phyloP scores from a whole-genome alignment of 2,888 invertebrate genomes.

The Oxystoma pomonae region DNA sequence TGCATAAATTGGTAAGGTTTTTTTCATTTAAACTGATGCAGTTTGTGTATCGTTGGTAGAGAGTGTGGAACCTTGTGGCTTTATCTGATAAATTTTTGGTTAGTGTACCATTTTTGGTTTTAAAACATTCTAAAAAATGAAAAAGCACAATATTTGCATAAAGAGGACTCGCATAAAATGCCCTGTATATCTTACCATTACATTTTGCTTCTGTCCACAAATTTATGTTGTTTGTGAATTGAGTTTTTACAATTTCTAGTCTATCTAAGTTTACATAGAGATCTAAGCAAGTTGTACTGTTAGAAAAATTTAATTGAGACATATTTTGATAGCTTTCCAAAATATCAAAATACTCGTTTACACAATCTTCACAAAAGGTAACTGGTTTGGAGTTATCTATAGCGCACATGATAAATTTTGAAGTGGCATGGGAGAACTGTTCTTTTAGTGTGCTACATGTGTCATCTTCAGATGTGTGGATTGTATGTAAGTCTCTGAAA shows the following conservation, averaged over 20 bases:
- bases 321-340: conserved; percentile 52
- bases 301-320: conserved; percentile 35
- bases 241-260: conserved; percentile 56
- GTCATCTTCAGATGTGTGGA: too few relatives aligned
- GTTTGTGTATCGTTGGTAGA: conserved; percentile 47
- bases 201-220: conserved; percentile 63
- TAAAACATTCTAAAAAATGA: conserved; percentile 52
- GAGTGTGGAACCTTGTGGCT: conserved; percentile 50
- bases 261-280: conserved; percentile 59
- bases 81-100: conserved; percentile 48
- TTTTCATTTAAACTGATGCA: conserved; percentile 43
- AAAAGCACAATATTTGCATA: conserved; percentile 3
- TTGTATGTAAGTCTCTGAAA: too few relatives aligned
- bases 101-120: conserved; percentile 47
- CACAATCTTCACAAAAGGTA: conserved; percentile 57
- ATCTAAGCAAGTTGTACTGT: conserved; percentile 56
- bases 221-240: conserved; percentile 52
- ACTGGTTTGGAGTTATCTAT: conserved; percentile 59
- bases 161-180: not conserved
- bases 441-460: conserved; percentile 31
- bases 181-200: conserved; percentile 48
- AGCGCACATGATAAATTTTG: conserved; percentile 59
- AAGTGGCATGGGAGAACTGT: conserved; percentile 53
- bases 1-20: conserved; percentile 49
- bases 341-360: conserved; percentile 53